Base-by-base conservation (phyloP, 2,888 invertebrate species). In the Pristionchus arcanus region DNA sequence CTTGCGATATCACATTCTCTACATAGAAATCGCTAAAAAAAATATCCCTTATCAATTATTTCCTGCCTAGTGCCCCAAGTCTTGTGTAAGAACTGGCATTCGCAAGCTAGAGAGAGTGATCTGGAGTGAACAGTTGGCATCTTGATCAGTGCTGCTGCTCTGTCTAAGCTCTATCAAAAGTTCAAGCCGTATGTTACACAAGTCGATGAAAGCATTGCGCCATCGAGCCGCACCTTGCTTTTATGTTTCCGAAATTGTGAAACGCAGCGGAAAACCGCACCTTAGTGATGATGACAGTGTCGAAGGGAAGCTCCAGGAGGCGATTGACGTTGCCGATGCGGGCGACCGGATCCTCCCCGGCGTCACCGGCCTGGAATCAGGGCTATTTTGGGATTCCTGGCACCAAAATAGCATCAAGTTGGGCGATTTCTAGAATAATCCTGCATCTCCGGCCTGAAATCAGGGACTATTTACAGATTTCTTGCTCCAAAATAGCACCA, bases 261-360 rank as follows among this genome's bases (percentile, higher is more conserved):
- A 68, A 28, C 68, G 2, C 0, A 13, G 42, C 42, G 42, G 42
- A 49, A n/a, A 81, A 15, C 28, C 74, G 21, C 81, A 81, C 87
- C 74, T 88, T 71, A 4, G 87, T 88, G 34, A 88, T 37, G 9
- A 88, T 55, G 1, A 88, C 55, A n/a, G 53, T 13, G 25, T 88
- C 34, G 55, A 88, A 88, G 9, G 34, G n/a, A 9, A 55, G 53
- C 15, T 55, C 74, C 34, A 74, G 0, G 13, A 88, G 55, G 5
- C 55, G 28, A 16, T 88, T 88, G 34, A 59, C 42, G 31, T 63
- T 63, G 13, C 5, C 3, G 34, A 88, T 55, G 28, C 34, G 42
- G 9, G 53, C 55, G 13, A 34, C 42, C 16, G 74, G 87, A 15
- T 88, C 74, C 34, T 88, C 87, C 9, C 21, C 19, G 5, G 87